Evolutionary conservation across 37 sponge, comb jelly and placozoan species (phyloP), one percentile per base, ranked within the genome.

Genomic region (Tethya wilhelma): DNA sequence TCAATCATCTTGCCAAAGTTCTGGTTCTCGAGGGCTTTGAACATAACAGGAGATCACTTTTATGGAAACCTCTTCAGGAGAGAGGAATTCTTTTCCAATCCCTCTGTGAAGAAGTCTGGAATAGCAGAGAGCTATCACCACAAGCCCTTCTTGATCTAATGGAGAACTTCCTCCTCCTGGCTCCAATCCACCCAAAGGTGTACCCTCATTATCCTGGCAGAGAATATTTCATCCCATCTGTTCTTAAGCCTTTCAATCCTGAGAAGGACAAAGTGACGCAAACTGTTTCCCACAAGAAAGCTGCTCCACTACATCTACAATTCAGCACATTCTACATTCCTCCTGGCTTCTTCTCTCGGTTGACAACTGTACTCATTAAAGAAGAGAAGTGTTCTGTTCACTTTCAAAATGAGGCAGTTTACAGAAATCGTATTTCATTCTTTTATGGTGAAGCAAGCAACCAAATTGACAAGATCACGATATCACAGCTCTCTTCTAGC

Each of bases 271-370:
- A 8, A 2, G n/a, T 41, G 0, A 5, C 44, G 57, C 38, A 53
- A 29, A 9, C 6, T 55, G 8, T 7, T 23, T 34, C n/a, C n/a
- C n/a, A n/a, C n/a, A n/a, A n/a, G n/a, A n/a, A 44, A 34, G 23
- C 37, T 22, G 77, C 88, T 68, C 59, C 88, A 31, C 44, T 88
- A 29, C 72, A 69, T 42, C 22, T 88, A 7, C 4, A 19, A 31
- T 88, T 88, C 63, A 62, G 41, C 3, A 32, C 25, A 0, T 81
- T 67, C 59, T n/a, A n/a, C n/a, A 71, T 88, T 4, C 88, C 88
- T 40, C 88, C 82, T 58, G 82, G 86, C n/a, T 86, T 56, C 67
- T 79, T 86, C 53, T 73, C 41, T 64, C 79, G 86, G 28, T 43
- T 86, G 11, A 80, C 71, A 29, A 59, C 73, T 37, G 5, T 66